These are phyloP conservation scores for Girardia tigrina DNA, from an alignment of 2,888 invertebrate genomes.

Conservation along the genomic window DNA sequence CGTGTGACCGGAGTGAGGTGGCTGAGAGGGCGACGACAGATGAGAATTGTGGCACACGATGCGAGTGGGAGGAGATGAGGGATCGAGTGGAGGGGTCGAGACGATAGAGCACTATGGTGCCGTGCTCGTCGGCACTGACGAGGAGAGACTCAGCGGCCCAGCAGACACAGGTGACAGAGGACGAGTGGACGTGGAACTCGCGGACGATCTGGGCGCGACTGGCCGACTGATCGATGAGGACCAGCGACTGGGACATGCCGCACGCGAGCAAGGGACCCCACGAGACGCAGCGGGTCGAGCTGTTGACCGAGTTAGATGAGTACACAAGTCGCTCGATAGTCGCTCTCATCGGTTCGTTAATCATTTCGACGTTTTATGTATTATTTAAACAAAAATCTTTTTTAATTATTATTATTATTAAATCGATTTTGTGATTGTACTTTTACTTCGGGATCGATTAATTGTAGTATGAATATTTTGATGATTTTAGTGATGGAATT, in stretches of 20 bases:
- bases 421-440: no score
- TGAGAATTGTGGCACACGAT: neutral
- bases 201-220: neutral
- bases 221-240: neutral
- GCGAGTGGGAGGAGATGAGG: neutral
- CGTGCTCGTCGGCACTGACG: neutral
- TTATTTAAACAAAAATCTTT: no score
- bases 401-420: no score
- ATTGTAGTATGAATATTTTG: no score
- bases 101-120: neutral
- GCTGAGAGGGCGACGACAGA: neutral
- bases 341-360: no score
- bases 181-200: neutral
- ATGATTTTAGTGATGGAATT: no score
- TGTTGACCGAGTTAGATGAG: neutral
- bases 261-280: conserved; percentile 12
- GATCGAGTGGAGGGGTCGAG: neutral
- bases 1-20: neutral
- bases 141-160: neutral
- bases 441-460: no score
- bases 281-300: neutral
- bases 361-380: no score
- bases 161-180: conserved; percentile 7
- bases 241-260: neutral
- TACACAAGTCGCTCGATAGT: no score